A percentile compares a stretch with the other conserved stretches of the same genome.
Conservation (phyloP, 2,113 vertebrate genomes). For the Ifrita kowaldi region DNA sequence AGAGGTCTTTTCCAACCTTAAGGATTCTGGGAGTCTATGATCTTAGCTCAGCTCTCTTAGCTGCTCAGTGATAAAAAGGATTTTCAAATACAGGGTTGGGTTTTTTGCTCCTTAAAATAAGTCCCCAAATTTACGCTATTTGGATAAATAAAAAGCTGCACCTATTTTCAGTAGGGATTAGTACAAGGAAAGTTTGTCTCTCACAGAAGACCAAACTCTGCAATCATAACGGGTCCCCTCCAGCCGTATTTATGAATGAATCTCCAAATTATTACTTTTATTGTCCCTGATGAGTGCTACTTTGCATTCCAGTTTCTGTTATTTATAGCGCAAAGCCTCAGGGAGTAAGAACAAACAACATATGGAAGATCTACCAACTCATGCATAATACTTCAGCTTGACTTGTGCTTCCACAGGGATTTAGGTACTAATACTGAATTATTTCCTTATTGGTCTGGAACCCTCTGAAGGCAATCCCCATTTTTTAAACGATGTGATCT, state of each 20-base stretch:
- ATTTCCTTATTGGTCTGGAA: background rate
- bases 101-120: background rate
- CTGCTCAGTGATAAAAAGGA: background rate
- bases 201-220: background rate
- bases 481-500: background rate
- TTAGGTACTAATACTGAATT: constrained; percentile 1
- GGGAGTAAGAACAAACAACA: constrained; percentile 31
- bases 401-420: background rate
- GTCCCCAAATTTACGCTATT: background rate
- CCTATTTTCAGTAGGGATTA: background rate
- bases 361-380: constrained; percentile 8
- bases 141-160: background rate
- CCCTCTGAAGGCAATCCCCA: background rate
- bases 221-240: background rate
- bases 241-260: background rate
- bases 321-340: constrained; percentile 30
- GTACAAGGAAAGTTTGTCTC: background rate
- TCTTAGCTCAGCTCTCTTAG: background rate
- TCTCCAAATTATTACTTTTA: constrained; percentile 8
- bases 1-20: background rate
- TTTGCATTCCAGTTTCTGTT: constrained; percentile 22
- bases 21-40: background rate
- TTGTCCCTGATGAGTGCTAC: background rate
- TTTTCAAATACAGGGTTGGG: background rate
- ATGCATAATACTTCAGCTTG: background rate